Evolutionary conservation across 2,888 invertebrate species (phyloP).

Genomic region (Augiades crinisus): DNA sequence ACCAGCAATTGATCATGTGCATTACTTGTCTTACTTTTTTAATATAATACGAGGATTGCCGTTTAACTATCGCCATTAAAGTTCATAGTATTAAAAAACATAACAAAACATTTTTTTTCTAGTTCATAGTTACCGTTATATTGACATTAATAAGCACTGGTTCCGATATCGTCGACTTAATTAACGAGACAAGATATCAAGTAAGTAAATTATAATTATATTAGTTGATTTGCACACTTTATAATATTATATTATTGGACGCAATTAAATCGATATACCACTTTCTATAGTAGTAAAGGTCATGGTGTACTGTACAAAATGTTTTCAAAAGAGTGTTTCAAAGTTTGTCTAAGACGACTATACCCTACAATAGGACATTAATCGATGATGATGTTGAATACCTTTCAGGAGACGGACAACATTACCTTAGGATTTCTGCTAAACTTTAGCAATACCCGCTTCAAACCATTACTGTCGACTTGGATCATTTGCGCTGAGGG

Average conservation of each 20-base stretch:
- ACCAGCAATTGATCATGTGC: too few relatives aligned
- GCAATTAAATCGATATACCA: background rate
- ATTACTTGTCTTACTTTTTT: background rate
- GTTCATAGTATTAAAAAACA: background rate
- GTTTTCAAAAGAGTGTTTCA: too few relatives aligned
- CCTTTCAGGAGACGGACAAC: background rate
- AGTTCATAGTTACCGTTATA: background rate
- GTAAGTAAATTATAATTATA: background rate
- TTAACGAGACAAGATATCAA: background rate
- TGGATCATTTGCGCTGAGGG: slow-evolving; percentile 30
- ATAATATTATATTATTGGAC: background rate
- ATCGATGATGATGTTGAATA: background rate
- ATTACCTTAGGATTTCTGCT: background rate
- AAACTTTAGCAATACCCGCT: slow-evolving; percentile 8
- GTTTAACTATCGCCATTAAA: background rate
- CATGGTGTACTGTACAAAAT: too few relatives aligned
- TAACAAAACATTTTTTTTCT: background rate
- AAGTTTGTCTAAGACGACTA: too few relatives aligned
- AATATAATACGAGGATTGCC: background rate
- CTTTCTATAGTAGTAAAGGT: too few relatives aligned
- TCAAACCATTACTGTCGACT: slow-evolving; percentile 21
- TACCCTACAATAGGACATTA: too few relatives aligned
- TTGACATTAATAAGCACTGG: background rate
- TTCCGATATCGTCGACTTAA: background rate
- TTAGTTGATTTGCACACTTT: too few relatives aligned